These are phyloP conservation scores for Cremastinae sp. DNA, from an alignment of 2,888 invertebrate genomes.

Conservation along the genomic window DNA sequence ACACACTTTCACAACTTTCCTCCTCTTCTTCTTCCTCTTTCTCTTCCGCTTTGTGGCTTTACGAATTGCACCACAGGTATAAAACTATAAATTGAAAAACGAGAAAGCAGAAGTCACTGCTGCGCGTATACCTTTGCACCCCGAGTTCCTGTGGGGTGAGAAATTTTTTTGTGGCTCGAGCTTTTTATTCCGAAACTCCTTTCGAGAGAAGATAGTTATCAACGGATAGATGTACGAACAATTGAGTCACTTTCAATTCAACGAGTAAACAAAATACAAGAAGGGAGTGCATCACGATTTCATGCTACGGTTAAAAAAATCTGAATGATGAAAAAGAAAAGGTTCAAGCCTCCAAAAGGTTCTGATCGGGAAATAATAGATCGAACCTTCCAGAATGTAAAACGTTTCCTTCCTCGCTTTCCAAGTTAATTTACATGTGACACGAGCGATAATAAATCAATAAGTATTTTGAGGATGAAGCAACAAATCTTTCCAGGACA, in stretches of 20 bases:
- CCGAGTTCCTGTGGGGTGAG: slow-evolving; percentile 29
- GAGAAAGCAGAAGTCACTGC: slow-evolving; percentile 59
- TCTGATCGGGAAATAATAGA: background rate
- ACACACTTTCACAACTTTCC: slow-evolving; percentile 31
- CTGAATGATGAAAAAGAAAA: background rate
- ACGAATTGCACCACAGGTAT: slow-evolving; percentile 67
- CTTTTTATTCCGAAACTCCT: slow-evolving; percentile 10
- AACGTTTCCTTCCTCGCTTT: no score
- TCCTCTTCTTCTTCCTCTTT: background rate
- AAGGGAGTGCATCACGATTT: background rate
- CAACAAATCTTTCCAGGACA: slow-evolving; percentile 8
- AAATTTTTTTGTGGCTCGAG: slow-evolving; percentile 24
- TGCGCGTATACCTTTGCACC: slow-evolving; percentile 14
- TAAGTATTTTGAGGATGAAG: background rate
- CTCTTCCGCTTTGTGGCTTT: slow-evolving; percentile 10
- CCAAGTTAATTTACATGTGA: no score
- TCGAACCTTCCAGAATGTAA: background rate
- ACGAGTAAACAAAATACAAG: slow-evolving; percentile 22
- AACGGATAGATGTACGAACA: slow-evolving; percentile 17
- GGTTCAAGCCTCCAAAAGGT: background rate
- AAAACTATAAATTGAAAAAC: slow-evolving; percentile 73
- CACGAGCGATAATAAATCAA: background rate
- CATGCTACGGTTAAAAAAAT: background rate
- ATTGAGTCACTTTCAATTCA: slow-evolving; percentile 32
- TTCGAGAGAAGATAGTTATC: slow-evolving; percentile 22